Evolutionary conservation across 2,888 invertebrate genomes (phyloP), one percentile per base, ranked within the genome.

Genomic region (Cephalotes varians): DNA sequence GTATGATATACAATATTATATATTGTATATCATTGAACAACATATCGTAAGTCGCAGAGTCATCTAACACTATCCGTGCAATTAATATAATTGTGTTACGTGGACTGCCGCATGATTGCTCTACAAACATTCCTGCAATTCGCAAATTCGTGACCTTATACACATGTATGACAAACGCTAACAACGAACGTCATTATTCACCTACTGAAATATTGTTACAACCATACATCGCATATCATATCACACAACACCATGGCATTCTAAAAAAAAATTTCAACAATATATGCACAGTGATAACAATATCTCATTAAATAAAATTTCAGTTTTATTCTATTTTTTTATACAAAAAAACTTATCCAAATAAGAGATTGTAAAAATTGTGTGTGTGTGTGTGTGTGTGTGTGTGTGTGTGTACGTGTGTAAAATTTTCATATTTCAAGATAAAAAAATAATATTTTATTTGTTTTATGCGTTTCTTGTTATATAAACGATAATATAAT

Each of bases 61-160:
- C 25, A 34, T 37, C 12, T 56, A 56, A 37, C 21, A 5, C 15
- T 73, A 40, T 51, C n/a, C 31, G 1, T 54, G 28, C n/a, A 54
- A 76, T 76, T 67, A 76, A 76, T 37, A 37, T 28, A 51, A 67
- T 65, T 37, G n/a, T 7, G 51, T 65, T 51, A 40, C 5, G n/a
- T 49, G 9, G n/a, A 69, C 28, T 49, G 40, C 28, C 10, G 12
- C 18, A 12, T 34, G 12, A 64, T 65, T 65, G 28, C 18, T 51
- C 15, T 2, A 28, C 69, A 76, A 67, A 67, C n/a, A 62, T 60
- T 60, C 47, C 62, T 40, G 25, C 40, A 72, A 28, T 54, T n/a
- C 60, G n/a, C 37, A 65, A 65, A 67, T n/a, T n/a, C n/a, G 15
- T 74, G 40, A 28, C 21, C 25, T 15, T 31, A 34, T 25, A 21